These are phyloP conservation scores for Eulemur rufifrons DNA, from an alignment of 2,113 vertebrate genomes.

Conservation along the genomic window DNA sequence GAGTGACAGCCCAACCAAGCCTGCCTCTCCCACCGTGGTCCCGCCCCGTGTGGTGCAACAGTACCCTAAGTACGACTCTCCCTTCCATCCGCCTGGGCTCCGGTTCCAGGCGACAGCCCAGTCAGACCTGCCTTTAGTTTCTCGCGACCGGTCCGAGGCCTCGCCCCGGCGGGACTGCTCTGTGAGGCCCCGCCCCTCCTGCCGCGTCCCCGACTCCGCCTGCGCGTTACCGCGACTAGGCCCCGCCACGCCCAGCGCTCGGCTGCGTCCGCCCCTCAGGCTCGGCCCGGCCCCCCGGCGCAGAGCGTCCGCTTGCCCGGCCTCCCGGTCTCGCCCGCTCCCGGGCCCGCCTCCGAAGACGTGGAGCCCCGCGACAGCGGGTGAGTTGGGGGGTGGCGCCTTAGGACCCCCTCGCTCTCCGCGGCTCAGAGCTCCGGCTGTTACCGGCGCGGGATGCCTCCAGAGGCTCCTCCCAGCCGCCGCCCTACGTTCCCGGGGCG, in stretches of 20 bases:
- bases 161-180: accelerated
- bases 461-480: not conserved
- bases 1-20: not conserved
- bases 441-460: not conserved
- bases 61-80: not conserved
- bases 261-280: accelerated
- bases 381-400: conserved; percentile 66
- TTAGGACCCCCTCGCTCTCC: not conserved
- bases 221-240: not conserved
- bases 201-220: not conserved
- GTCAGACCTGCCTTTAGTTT: accelerated
- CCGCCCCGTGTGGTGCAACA: not conserved
- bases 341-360: conserved; percentile 49
- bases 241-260: not conserved
- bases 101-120: accelerated
- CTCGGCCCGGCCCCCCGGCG: not conserved
- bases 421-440: not conserved
- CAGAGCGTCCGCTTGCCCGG: accelerated
- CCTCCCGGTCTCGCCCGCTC: not conserved
- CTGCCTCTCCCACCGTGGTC: not conserved
- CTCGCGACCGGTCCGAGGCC: accelerated
- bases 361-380: conserved; percentile 48
- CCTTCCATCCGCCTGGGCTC: accelerated
- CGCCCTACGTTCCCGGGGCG: not conserved
- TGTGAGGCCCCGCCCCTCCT: not conserved